Conservation (phyloP, 2,797 vertebrate species). For the Muraenolepis orangiensis region DNA sequence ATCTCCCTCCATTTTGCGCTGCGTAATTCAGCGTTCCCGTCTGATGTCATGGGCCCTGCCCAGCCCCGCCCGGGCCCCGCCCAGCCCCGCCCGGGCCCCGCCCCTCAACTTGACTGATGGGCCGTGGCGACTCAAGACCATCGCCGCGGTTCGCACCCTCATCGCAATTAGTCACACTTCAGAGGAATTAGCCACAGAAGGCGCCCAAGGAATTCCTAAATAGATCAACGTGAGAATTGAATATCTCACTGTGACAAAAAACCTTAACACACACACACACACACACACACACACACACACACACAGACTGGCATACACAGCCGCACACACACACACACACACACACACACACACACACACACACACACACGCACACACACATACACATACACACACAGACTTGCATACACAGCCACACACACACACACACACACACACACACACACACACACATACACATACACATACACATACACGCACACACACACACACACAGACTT, state of each 20-base stretch:
- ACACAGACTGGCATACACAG: too few relatives aligned
- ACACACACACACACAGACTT: background rate
- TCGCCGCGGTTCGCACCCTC: constrained; percentile 37
- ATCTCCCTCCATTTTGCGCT: constrained; percentile 38
- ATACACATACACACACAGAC: background rate
- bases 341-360: background rate
- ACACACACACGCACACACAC: background rate
- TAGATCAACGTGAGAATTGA: constrained; percentile 23
- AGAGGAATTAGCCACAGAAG: constrained; percentile 51
- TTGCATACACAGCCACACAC: too few relatives aligned
- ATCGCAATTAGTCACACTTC: constrained; percentile 61
- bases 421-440: background rate
- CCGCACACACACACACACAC: background rate
- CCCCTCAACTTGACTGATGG: constrained; percentile 59
- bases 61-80: constrained; percentile 58
- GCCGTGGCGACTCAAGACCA: constrained; percentile 34
- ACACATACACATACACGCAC: background rate
- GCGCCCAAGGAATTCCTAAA: constrained; percentile 15
- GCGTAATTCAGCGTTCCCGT: constrained; percentile 45
- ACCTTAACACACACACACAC: too few relatives aligned
- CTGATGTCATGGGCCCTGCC: constrained; percentile 46
- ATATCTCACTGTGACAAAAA: background rate
- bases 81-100: constrained; percentile 57
- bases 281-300: background rate
- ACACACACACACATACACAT: background rate